Evolutionary conservation across 2,113 vertebrate genomes (phyloP).

Genomic region (Thomomys bottae): DNA sequence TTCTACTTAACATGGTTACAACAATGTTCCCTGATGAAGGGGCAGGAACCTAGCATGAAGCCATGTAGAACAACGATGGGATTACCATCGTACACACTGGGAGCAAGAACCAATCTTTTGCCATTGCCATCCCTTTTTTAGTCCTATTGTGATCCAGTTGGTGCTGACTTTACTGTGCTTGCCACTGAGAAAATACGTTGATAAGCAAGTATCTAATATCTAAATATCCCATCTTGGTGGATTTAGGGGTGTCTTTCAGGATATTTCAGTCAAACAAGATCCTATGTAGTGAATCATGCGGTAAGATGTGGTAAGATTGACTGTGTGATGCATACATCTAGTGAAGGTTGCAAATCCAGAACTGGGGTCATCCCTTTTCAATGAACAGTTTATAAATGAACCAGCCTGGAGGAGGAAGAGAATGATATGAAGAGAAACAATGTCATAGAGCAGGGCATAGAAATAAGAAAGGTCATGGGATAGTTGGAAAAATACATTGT

Average conservation of each 20-base stretch:
- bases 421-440: not conserved
- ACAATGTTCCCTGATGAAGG: not conserved
- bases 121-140: not conserved
- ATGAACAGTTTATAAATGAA: conserved; percentile 34
- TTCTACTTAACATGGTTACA: not conserved
- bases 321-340: not conserved
- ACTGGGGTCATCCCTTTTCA: not conserved
- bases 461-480: not conserved
- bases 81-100: not conserved
- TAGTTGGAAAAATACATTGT: not conserved
- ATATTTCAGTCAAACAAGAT: not conserved
- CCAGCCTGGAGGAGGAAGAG: not conserved
- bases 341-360: not conserved
- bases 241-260: not conserved
- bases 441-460: not conserved
- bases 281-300: not conserved
- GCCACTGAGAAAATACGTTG: conserved; percentile 39
- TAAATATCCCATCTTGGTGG: too few species aligned
- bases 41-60: not conserved
- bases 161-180: not conserved
- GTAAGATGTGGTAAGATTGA: not conserved
- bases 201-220: not conserved
- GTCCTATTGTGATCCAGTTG: not conserved
- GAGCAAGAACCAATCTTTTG: not conserved
- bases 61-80: not conserved